These are phyloP conservation scores for Hippocampus mohnikei DNA, from an alignment of 2,113 vertebrate genomes.

Conservation along the genomic window DNA sequence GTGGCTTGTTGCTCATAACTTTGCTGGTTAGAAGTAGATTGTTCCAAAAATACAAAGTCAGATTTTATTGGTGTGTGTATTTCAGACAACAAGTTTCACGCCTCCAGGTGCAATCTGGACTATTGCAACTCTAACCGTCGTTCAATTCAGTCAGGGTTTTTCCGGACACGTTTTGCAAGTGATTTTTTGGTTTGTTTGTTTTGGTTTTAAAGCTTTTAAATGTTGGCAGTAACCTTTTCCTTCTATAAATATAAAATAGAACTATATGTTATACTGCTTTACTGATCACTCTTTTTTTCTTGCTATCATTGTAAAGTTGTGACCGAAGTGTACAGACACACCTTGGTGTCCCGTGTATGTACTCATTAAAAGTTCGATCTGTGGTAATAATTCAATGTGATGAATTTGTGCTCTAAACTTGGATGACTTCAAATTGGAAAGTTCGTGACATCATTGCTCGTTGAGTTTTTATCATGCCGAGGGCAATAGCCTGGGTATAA, in stretches of 20 bases:
- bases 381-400: conserved; percentile 34
- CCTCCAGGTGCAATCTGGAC: conserved; percentile 65
- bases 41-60: not conserved
- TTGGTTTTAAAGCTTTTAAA: not conserved
- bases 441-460: conserved; percentile 5
- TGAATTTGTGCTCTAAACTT: conserved; percentile 33
- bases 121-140: conserved; percentile 63
- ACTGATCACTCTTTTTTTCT: no score
- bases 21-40: no score
- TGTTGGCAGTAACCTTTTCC: not conserved
- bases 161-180: conserved; percentile 63
- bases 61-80: conserved; percentile 5
- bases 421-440: conserved; percentile 19
- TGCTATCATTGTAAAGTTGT: not conserved
- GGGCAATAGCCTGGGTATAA: conserved; percentile 21
- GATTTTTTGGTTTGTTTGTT: conserved; percentile 6
- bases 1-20: no score
- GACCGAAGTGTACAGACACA: not conserved
- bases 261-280: no score
- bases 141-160: conserved; percentile 58
- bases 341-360: not conserved
- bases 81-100: conserved; percentile 19
- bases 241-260: not conserved
- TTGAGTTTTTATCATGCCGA: conserved; percentile 22
- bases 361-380: not conserved